Evolutionary conservation across 2,888 invertebrate species (phyloP).

Genomic region (Gerosis bhagava): DNA sequence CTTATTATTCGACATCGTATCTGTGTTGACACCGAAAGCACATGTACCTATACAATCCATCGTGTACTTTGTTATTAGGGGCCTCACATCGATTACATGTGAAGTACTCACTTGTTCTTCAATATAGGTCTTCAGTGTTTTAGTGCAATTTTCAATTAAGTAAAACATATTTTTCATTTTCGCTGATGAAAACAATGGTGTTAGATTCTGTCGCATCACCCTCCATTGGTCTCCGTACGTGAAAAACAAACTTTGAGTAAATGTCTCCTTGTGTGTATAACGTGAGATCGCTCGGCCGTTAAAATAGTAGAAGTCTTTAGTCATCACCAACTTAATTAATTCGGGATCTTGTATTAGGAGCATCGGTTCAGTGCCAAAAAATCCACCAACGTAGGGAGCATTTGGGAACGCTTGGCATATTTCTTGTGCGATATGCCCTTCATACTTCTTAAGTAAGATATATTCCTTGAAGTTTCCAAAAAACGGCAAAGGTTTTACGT

Average conservation of each 20-base stretch:
- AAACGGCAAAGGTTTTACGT: conserved; percentile 41
- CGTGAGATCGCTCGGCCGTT: conserved; percentile 51
- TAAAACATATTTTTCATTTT: conserved; percentile 65
- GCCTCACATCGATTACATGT: conserved; percentile 40
- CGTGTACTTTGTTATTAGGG: conserved; percentile 46
- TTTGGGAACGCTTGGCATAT: conserved; percentile 49
- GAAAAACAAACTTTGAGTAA: conserved; percentile 47
- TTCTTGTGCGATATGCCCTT: conserved; percentile 40
- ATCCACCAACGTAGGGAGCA: conserved; percentile 51
- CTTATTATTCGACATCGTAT: conserved; percentile 39
- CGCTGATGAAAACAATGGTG: conserved; percentile 55
- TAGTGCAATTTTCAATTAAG: conserved; percentile 47
- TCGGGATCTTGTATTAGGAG: conserved; percentile 56
- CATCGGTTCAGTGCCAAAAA: conserved; percentile 55
- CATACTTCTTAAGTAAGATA: conserved; percentile 43
- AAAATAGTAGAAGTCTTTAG: conserved; percentile 61
- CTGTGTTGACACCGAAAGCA: conserved; percentile 52
- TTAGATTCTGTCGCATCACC: conserved; percentile 52
- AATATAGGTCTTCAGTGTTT: conserved; percentile 44
- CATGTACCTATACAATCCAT: conserved; percentile 56
- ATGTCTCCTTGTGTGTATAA: conserved; percentile 44
- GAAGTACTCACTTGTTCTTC: conserved; percentile 33
- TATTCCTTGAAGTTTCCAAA: conserved; percentile 53
- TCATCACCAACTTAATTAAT: conserved; percentile 50
- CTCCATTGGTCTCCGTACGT: conserved; percentile 54